Evolutionary conservation across 2,888 invertebrate genomes (phyloP), one percentile per base, ranked within the genome.

Genomic region (Dicranocentrus wangi): DNA sequence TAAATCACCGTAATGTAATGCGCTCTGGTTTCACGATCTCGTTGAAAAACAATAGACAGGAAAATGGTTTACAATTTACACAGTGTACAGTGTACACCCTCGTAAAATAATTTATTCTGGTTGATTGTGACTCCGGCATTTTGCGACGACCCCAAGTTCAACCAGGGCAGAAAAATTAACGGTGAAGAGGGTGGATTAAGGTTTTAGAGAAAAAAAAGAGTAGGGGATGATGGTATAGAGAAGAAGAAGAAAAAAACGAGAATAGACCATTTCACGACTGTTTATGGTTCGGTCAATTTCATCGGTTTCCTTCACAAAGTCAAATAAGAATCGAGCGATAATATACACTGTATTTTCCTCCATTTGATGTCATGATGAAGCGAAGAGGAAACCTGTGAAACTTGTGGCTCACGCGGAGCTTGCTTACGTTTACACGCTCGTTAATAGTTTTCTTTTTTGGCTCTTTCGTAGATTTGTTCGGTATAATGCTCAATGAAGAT

Each of bases 281-380:
- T 55, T 53, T 72, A 53, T 23, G 51, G 53, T 8, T 42, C 32
- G 27, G 43, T 47, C 32, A 53, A 28, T 63, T 72, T 63, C 51
- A 72, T 72, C 73, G 65, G 73, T 42, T 53, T 73, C 53, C 15
- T 65, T 73, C 51, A n/a, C n/a, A 51, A 63, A 55, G 53, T 72
- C 21, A 61, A 28, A 60, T n/a, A 72, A 51, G 32, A 61, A 61
- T 39, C 17, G 53, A 43, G 19, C 39, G 21, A 71, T n/a, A n/a
- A n/a, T n/a, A n/a, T n/a, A n/a, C n/a, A n/a, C n/a, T n/a, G n/a
- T n/a, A n/a, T n/a, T n/a, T n/a, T n/a, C n/a, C n/a, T n/a, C n/a
- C n/a, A n/a, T 61, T 23, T 61, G 28, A 66, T 65, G 58, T 66
- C 42, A 75, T 65, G 66, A 71, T 28, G 27, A 23, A n/a, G n/a